Conservation (phyloP, 2,113 vertebrate species). For the Bujurquina vittata region DNA sequence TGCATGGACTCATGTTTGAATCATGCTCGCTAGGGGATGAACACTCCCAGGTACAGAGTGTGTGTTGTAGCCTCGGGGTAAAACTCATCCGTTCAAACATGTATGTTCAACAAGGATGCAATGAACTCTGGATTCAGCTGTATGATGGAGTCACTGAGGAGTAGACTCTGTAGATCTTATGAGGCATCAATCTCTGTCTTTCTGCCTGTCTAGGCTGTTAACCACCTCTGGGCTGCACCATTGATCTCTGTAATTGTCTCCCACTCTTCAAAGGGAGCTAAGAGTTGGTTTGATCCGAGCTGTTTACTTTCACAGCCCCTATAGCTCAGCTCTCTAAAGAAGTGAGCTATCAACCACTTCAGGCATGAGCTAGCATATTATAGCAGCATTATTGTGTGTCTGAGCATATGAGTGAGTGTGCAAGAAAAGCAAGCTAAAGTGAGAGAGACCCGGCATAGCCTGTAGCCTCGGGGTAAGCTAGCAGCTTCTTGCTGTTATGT, state of each 20-base stretch:
- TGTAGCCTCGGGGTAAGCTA: constrained; percentile 58
- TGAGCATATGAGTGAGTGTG: constrained; percentile 32
- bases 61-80: constrained; percentile 9
- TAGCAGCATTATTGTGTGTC: constrained; percentile 49
- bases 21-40: background rate
- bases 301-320: constrained; percentile 75
- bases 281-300: constrained; percentile 78
- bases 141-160: constrained; percentile 40
- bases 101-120: constrained; percentile 32
- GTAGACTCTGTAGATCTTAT: constrained; percentile 49
- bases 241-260: constrained; percentile 78
- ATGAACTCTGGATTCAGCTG: background rate
- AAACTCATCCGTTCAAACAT: constrained; percentile 1
- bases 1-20: background rate
- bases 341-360: constrained; percentile 73
- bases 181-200: constrained; percentile 72
- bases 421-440: constrained; percentile 4
- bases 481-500: constrained; percentile 52
- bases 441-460: constrained; percentile 37
- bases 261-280: constrained; percentile 73
- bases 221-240: constrained; percentile 76
- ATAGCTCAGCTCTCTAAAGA: constrained; percentile 65
- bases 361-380: constrained; percentile 76
- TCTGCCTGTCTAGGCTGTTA: constrained; percentile 74
- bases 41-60: background rate